These are phyloP conservation scores for Rhizoglyphus robini DNA, from an alignment of 1,140 invertebrate genomes.

Conservation along the genomic window DNA sequence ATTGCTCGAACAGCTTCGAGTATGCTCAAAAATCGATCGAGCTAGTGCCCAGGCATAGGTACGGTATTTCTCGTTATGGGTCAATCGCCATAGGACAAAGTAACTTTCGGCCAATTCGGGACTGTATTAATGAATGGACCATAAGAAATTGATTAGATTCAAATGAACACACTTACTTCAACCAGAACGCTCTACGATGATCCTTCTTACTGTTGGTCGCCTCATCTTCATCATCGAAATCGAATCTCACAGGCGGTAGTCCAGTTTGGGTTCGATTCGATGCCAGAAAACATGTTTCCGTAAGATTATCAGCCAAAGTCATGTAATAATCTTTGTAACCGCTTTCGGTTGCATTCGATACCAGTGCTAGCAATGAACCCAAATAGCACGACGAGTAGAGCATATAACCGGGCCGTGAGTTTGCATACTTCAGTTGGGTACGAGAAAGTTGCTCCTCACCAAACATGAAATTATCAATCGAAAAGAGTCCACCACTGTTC, in stretches of 20 bases:
- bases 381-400: background rate
- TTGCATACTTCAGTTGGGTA: background rate
- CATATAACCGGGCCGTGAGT: background rate
- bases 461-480: too few species aligned
- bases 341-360: background rate
- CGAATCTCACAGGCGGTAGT: background rate
- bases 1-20: background rate
- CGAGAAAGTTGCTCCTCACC: too few species aligned
- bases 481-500: too few species aligned
- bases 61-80: background rate
- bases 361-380: background rate
- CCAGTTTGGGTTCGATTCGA: background rate
- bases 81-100: slow-evolving; percentile 1
- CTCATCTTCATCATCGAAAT: background rate
- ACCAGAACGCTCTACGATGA: background rate
- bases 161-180: background rate
- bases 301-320: background rate
- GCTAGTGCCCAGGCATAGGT: background rate
- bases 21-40: background rate
- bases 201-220: background rate
- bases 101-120: background rate
- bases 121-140: too few species aligned
- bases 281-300: background rate
- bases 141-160: background rate
- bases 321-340: background rate